These are phyloP conservation scores for Thinocorus orbignyianus DNA, from an alignment of 2,113 vertebrate genomes.

Conservation along the genomic window DNA sequence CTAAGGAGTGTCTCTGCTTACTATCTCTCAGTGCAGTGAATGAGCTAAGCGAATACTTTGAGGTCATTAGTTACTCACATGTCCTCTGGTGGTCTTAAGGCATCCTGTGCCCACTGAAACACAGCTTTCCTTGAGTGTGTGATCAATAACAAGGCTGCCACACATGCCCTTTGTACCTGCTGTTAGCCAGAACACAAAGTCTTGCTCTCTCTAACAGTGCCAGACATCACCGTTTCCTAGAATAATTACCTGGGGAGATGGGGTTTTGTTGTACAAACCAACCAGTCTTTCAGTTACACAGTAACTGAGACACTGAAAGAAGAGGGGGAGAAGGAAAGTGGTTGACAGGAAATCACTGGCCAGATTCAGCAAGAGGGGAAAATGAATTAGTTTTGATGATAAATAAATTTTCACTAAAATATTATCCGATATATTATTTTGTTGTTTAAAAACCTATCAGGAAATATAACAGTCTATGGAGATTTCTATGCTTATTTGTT, in stretches of 20 bases:
- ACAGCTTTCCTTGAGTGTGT: neutral
- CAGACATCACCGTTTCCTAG: constrained; percentile 32
- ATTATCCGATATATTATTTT: neutral
- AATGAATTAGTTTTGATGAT: neutral
- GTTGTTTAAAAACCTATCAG: neutral
- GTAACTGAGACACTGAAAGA: neutral
- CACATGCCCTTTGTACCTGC: neutral
- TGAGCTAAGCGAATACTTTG: neutral
- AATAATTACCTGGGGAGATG: constrained; percentile 28
- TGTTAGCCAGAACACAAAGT: neutral
- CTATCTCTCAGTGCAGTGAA: neutral
- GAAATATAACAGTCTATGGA: neutral
- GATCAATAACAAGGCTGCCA: constrained; percentile 18
- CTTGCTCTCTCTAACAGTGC: neutral
- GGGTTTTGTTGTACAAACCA: constrained; percentile 20
- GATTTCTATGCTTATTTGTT: neutral
- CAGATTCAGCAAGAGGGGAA: neutral
- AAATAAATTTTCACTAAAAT: neutral
- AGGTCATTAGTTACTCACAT: neutral
- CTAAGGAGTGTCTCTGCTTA: neutral
- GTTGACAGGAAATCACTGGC: neutral
- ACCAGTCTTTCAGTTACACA: constrained; percentile 3
- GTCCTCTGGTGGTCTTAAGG: neutral
- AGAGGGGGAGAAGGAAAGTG: neutral
- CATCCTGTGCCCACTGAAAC: neutral